phyloP scores from a whole-genome alignment of 2,888 invertebrate genomes.

The Papilio protenor region DNA sequence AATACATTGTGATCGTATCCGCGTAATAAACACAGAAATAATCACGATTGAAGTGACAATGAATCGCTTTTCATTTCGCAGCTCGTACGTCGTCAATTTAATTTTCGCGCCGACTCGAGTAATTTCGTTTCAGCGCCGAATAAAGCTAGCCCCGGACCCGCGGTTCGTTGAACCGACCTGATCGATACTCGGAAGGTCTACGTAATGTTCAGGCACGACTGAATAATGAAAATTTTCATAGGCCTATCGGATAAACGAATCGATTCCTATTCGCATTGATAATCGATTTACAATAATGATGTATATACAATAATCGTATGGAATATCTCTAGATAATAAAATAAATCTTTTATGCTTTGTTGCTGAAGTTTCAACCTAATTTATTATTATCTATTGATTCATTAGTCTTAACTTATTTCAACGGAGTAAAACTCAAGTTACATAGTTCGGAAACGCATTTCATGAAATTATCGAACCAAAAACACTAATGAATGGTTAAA shows the following conservation, averaged over 20 bases:
- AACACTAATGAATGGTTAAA: too few species aligned
- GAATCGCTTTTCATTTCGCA: conserved; percentile 35
- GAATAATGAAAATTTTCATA: conserved; percentile 39
- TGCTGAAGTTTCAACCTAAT: too few species aligned
- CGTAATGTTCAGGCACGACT: conserved; percentile 23
- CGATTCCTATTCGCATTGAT: conserved; percentile 42
- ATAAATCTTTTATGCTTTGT: too few species aligned
- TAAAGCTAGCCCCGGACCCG: conserved; percentile 47
- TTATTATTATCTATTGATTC: too few species aligned
- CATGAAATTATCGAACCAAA: too few species aligned
- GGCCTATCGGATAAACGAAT: conserved; percentile 27
- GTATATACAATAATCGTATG: background rate
- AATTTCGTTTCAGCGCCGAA: conserved; percentile 51
- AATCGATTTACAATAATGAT: conserved; percentile 11
- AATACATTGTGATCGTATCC: background rate
- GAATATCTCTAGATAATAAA: too few species aligned
- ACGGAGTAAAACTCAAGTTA: too few species aligned
- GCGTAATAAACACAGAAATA: conserved; percentile 30
- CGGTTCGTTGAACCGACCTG: conserved; percentile 55
- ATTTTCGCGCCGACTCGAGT: conserved; percentile 51
- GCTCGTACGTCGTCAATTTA: conserved; percentile 47
- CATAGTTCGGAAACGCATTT: too few species aligned
- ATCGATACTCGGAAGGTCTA: conserved; percentile 56
- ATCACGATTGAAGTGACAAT: conserved; percentile 34
- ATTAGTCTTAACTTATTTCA: too few species aligned